Conservation (phyloP, 2,113 vertebrate genomes). For the Microcebus tavaratra region DNA sequence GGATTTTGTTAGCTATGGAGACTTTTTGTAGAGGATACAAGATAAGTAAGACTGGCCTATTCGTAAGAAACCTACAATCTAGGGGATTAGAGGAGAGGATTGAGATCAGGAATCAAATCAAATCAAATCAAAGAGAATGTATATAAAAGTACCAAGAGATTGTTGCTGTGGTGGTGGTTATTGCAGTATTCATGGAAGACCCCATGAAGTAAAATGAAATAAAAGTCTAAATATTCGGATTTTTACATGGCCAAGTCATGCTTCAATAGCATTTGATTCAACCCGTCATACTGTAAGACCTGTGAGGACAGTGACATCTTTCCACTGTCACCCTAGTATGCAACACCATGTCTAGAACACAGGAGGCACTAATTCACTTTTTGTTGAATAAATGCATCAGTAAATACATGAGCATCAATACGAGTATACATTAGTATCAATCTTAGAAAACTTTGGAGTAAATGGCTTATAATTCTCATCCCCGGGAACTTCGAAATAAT, state of each 20-base stretch:
- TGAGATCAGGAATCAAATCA: background rate
- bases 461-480: background rate
- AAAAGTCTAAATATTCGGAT: background rate
- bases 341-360: background rate
- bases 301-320: rapidly evolving
- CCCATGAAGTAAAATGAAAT: background rate
- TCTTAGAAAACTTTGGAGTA: background rate
- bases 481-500: background rate
- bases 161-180: background rate
- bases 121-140: background rate
- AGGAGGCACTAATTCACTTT: background rate
- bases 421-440: background rate
- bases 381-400: background rate
- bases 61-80: background rate
- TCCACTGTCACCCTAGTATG: background rate
- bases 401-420: background rate
- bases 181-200: background rate
- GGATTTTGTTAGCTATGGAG: background rate
- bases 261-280: background rate
- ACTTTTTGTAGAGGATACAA: background rate
- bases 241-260: background rate
- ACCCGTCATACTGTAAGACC: background rate
- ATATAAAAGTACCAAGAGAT: background rate
- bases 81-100: background rate
- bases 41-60: background rate